Base-by-base conservation (phyloP, 2,113 vertebrate genomes). In the Osmerus eperlanus region DNA sequence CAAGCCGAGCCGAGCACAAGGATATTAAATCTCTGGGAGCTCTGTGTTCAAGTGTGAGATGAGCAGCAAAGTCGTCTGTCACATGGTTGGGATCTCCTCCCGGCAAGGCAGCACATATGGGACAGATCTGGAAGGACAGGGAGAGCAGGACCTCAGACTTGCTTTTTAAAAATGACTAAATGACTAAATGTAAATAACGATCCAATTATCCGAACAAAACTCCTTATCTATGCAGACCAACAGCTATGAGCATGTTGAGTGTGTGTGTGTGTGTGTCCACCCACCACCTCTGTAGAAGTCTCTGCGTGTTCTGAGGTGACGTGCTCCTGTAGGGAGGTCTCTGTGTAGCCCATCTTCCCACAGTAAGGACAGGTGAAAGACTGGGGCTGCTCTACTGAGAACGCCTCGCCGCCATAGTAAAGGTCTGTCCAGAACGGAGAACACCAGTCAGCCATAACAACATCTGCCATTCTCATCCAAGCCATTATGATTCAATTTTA, bases 11-110 rank as follows among this genome's bases (percentile, higher is more conserved):
- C 28, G 13, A 14, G 25, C 1, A 36, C 89, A 98, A 99, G 96
- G 97, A 99, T 99, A 99, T 99, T 95, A 99, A 93, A 93, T 99
- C 97, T 95, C 97, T 96, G 90, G 96, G 96, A 88, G 97, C 96
- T 95, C 97, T 96, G 92, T 99, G 97, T 94, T 99, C 97, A 86
- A 99, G 95, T 91, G 97, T 98, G 89, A 99, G 96, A 91, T 99
- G 97, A 93, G 97, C 96, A 90, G 97, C 96, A 81, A 99, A 99
- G 92, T 99, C 97, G 86, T 99, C 97, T 61, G 97, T 99, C 84
- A 99, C 96, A 51, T 99, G 97, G 95, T 99, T 99, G 1, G 97
- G 97, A 90, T 99, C 97, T 25, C 97, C 97, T 88, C 97, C 97
- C 79, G 97, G 97, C 92, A 99, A 95, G 63, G 97, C 97, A 84